phyloP scores from a whole-genome alignment of 2,113 vertebrate species.

The Calidris pygmaea region DNA sequence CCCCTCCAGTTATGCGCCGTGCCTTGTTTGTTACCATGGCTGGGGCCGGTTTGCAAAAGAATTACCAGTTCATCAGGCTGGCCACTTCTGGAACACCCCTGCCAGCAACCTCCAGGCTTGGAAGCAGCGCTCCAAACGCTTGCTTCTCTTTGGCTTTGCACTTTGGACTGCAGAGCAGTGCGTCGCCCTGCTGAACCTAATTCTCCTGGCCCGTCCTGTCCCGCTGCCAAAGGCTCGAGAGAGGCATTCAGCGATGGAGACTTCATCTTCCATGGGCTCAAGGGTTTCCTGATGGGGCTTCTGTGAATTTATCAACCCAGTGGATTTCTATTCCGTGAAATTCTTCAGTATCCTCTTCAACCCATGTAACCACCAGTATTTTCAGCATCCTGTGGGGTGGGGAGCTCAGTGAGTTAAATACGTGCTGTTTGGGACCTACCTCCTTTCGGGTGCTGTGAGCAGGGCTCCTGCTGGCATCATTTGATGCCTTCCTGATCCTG shows the following conservation, averaged over 20 bases:
- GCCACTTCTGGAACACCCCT: not conserved
- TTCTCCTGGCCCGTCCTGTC: not conserved
- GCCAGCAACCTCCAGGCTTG: not conserved
- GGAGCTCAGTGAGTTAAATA: not conserved
- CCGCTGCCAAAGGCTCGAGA: not conserved
- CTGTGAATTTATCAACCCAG: fast-evolving
- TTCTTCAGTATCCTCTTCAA: not conserved
- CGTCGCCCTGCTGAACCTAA: not conserved
- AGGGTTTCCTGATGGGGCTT: not conserved
- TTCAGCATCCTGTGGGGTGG: not conserved
- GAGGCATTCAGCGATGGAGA: not conserved
- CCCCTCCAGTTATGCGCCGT: not conserved
- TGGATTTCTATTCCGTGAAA: not conserved
- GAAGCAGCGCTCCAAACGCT: not conserved
- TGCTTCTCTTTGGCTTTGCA: not conserved
- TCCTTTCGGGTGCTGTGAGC: not conserved
- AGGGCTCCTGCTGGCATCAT: not conserved
- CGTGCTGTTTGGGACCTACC: fast-evolving
- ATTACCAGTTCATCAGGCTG: not conserved
- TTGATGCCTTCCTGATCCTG: not conserved
- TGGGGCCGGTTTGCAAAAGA: not conserved
- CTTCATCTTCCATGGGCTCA: not conserved
- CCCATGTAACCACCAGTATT: not conserved
- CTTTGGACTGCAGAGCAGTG: not conserved
- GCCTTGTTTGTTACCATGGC: not conserved